Conservation (phyloP, 2,888 invertebrate species). For the Nephrotoma flavescens region DNA sequence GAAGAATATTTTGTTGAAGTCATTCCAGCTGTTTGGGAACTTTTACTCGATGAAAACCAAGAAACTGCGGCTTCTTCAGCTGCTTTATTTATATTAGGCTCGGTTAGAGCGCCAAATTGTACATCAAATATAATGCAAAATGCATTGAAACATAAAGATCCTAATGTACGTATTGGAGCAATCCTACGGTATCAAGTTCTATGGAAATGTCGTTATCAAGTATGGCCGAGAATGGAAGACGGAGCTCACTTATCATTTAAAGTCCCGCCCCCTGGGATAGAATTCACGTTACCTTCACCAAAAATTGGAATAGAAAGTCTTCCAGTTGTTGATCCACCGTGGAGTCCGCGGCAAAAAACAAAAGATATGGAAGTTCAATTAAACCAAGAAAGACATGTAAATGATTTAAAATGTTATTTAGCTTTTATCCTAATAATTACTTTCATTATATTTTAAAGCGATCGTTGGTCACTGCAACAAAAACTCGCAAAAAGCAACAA, state of each 20-base stretch:
- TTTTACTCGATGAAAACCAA: constrained; percentile 75
- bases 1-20: constrained; percentile 81
- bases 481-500: constrained; percentile 97
- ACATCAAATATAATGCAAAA: constrained; percentile 81
- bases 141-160: constrained; percentile 72
- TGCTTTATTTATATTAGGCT: constrained; percentile 80
- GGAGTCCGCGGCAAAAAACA: constrained; percentile 95
- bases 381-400: constrained; percentile 91
- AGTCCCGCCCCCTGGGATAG: constrained; percentile 97
- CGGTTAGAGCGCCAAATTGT: constrained; percentile 81
- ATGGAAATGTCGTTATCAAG: constrained; percentile 95
- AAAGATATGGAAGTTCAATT: constrained; percentile 98
- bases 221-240: constrained; percentile 99
- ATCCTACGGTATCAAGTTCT: constrained; percentile 81
- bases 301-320: constrained; percentile 93
- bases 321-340: constrained; percentile 95
- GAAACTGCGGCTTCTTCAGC: constrained; percentile 75
- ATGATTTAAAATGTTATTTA: constrained; percentile 19
- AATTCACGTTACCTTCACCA: constrained; percentile 96
- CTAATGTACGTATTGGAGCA: constrained; percentile 67
- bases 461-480: constrained; percentile 93
- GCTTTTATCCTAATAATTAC: constrained; percentile 5
- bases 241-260: constrained; percentile 91
- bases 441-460: constrained; percentile 38
- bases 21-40: constrained; percentile 88